These are phyloP conservation scores for Zonotrichia albicollis DNA, from an alignment of 2,797 vertebrate genomes.

Conservation along the genomic window DNA sequence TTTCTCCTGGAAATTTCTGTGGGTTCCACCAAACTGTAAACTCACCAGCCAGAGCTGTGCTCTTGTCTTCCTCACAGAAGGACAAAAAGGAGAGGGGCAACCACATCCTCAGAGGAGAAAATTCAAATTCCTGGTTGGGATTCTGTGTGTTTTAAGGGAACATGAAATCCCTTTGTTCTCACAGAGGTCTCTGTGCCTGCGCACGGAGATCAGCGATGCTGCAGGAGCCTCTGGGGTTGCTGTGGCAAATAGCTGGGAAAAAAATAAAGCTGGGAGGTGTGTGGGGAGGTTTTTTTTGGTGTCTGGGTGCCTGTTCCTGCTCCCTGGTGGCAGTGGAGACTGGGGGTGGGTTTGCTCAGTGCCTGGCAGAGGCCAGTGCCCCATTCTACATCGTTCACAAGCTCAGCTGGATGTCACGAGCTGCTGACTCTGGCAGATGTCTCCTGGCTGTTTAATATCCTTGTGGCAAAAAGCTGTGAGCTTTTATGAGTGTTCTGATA, in stretches of 20 bases:
- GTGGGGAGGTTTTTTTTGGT: neutral
- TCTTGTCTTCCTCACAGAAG: neutral
- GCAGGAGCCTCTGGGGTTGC: neutral
- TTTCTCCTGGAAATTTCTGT: neutral
- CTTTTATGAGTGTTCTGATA: neutral
- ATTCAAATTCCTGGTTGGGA: neutral
- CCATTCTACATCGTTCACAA: accelerated
- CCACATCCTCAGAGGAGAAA: accelerated
- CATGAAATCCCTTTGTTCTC: neutral
- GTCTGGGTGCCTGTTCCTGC: neutral
- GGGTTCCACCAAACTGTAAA: neutral
- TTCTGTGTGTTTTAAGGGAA: neutral
- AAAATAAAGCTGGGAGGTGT: neutral
- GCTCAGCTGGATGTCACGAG: neutral
- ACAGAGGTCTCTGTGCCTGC: neutral
- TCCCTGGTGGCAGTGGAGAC: neutral
- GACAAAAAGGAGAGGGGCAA: neutral
- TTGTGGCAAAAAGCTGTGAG: neutral
- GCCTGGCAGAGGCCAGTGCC: neutral
- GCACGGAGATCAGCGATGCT: accelerated
- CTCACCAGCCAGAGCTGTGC: neutral
- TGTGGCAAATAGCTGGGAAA: neutral
- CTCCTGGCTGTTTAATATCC: neutral
- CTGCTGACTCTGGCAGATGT: neutral
- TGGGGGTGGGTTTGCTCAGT: neutral